Base-by-base conservation (phyloP, 2,113 vertebrate genomes). In the Sturnira hondurensis region DNA sequence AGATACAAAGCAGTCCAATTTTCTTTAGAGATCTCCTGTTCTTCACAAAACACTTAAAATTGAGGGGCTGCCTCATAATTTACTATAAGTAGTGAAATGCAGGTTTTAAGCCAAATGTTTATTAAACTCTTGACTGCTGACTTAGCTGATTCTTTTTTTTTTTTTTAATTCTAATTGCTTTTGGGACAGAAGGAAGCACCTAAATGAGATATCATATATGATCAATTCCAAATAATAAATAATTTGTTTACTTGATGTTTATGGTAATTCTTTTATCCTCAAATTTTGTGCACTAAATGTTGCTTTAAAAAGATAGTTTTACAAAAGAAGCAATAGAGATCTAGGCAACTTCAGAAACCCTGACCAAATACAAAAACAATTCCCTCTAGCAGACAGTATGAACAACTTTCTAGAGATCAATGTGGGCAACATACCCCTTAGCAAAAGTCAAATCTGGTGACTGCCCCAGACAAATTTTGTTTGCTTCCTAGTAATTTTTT, bases 1-100 rank as follows among this genome's bases (percentile, higher is more conserved):
- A 89, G 38, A 63, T 33, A 38, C 56, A 90, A 96, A 92, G 1
- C 2, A 61, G 61, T 74, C 33, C 28, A 91, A 93, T 80, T 89
- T 96, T 96, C 85, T 22, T 77, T 70, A 86, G 10, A 89, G 67
- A 16, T 74, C 13, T 26, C 31, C 54, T 93, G 63, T 36, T 89
- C 65, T 38, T 94, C 86, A 61, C 58, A 77, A 73, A 88, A 68
- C 22, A 89, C 58, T 36, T 20, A 28, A 54, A 78, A 7, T 58
- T 90, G n/a, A 96, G 17, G 13, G 22, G 28, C n/a, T 74, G 17
- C 45, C 67, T 77, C 28, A 71, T 50, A 94, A 93, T 41, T 70
- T 50, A 73, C 52, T 76, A 45, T 20, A 20, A 11, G 33, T 78
- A 50, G 3, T 71, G 28, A 88, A 71, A 82, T 73, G 13, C 31